Evolutionary conservation across 2,113 vertebrate genomes (phyloP).

Genomic region (Alexandromys fortis): DNA sequence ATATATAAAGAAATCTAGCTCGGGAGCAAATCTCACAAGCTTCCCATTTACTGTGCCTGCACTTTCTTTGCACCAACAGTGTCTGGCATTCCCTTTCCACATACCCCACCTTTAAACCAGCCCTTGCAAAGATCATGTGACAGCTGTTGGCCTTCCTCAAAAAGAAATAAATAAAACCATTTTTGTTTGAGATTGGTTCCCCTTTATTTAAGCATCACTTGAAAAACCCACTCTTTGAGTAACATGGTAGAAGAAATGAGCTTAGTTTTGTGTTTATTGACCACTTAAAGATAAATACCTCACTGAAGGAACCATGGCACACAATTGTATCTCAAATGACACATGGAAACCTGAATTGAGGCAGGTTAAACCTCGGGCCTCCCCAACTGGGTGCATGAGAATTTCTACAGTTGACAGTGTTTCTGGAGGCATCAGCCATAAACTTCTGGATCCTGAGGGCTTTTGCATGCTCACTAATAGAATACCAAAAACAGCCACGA

Average conservation of each 20-base stretch:
- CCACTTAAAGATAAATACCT: constrained; percentile 45
- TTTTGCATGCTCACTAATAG: constrained; percentile 74
- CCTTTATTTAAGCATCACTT: constrained; percentile 72
- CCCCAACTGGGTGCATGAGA: background rate
- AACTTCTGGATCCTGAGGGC: constrained; percentile 81
- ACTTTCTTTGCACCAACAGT: constrained; percentile 40
- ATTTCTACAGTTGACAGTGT: constrained; percentile 66
- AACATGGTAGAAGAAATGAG: background rate
- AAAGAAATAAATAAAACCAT: constrained; percentile 14
- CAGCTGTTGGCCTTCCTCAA: background rate
- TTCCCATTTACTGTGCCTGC: constrained; percentile 64
- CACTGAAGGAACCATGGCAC: constrained; percentile 55
- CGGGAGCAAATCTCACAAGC: constrained; percentile 68
- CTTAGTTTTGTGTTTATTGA: constrained; percentile 12
- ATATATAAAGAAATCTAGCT: constrained; percentile 71
- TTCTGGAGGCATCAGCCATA: constrained; percentile 73
- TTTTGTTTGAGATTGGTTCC: constrained; percentile 60
- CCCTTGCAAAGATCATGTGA: constrained; percentile 60
- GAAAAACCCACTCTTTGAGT: constrained; percentile 81
- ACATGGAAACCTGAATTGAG: constrained; percentile 59
- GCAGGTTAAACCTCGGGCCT: constrained; percentile 65
- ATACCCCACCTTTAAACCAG: constrained; percentile 71
- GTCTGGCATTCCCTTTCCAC: constrained; percentile 48
- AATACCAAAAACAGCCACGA: constrained; percentile 79
- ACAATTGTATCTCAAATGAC: constrained; percentile 74